Conservation (phyloP, 2,113 vertebrate species). For the Leuciscus idus region DNA sequence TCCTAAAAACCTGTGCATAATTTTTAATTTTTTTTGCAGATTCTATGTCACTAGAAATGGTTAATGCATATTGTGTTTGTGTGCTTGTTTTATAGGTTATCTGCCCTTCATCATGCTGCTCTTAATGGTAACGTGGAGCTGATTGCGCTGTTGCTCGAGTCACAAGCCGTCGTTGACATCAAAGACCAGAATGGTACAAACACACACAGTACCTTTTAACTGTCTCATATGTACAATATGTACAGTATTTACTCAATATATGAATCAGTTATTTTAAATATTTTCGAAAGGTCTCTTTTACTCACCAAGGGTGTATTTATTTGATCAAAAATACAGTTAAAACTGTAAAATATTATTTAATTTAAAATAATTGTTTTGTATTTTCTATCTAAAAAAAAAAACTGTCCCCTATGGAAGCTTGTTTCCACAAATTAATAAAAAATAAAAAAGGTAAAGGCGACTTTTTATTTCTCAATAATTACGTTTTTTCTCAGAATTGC, state of each 20-base stretch:
- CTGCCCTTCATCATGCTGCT: constrained; percentile 92
- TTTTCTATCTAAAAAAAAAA: too few relatives aligned
- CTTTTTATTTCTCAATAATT: too few relatives aligned
- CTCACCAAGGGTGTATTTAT: too few relatives aligned
- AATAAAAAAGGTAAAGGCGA: too few relatives aligned
- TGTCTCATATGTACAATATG: background rate
- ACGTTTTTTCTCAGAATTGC: too few relatives aligned
- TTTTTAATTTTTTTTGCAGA: too few relatives aligned
- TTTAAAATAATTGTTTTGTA: background rate
- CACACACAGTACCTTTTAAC: background rate
- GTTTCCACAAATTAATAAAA: too few relatives aligned
- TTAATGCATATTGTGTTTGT: constrained; percentile 42
- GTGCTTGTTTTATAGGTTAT: constrained; percentile 81
- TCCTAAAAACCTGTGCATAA: background rate
- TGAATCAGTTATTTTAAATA: too few relatives aligned
- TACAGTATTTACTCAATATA: background rate
- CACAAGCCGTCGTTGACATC: constrained; percentile 94
- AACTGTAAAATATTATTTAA: too few relatives aligned
- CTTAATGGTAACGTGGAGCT: constrained; percentile 95
- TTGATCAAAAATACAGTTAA: too few relatives aligned
- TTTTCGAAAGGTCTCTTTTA: too few relatives aligned
- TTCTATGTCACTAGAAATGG: background rate
- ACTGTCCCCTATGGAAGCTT: background rate
- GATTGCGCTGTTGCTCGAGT: constrained; percentile 91
- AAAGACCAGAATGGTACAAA: constrained; percentile 92